Base-by-base conservation (phyloP, 2,113 vertebrate species). In the Nipponia nippon region DNA sequence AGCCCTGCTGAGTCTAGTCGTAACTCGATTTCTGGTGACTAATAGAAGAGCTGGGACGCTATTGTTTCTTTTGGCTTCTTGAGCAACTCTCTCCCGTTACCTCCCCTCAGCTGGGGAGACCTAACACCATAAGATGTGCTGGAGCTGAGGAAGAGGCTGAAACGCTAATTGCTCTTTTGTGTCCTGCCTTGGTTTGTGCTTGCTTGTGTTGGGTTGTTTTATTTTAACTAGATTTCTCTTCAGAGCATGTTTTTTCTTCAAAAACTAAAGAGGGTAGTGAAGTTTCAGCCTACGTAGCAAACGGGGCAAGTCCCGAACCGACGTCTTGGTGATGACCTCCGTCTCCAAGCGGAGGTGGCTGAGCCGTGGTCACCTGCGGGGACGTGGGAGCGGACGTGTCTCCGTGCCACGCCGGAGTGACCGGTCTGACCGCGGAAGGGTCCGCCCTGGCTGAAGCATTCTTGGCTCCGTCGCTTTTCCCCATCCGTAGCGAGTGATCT, bases 31-130 rank as follows among this genome's bases (percentile, higher is more conserved):
- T 85, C 87, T 93, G 91, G 93, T 85, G 91, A 75, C 90, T 95
- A 90, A 90, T 29, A 36, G 71, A 61, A 20, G 70, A 91, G 95
- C 83, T 53, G 91, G 72, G 94, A 93, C 34, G 6, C 95, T 95
- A 93, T 96, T 96, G 95, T 96, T 96, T 96, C 95, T 93, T 79
- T 96, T 95, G 94, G 93, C 95, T 94, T 95, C 95, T 96, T 95
- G 93, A 97, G 94, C 94, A 96, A 93, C 80, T 79, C 94, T 86
- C 63, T 79, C 61, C 83, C 11, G 5, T 87, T 82, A 78, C 95
- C 95, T 97, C 96, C 94, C 89, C 79, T 90, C 84, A 20, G 6
- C 93, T 93, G 82, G 79, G 66, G 87, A 92, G 83, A 95, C 76
- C 93, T 79, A 73, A 84, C 88, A 94, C 91, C 75, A 22, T 86